These are phyloP conservation scores for Hirtodrosophila confusa DNA, from an alignment of 2,888 invertebrate species.

Conservation along the genomic window DNA sequence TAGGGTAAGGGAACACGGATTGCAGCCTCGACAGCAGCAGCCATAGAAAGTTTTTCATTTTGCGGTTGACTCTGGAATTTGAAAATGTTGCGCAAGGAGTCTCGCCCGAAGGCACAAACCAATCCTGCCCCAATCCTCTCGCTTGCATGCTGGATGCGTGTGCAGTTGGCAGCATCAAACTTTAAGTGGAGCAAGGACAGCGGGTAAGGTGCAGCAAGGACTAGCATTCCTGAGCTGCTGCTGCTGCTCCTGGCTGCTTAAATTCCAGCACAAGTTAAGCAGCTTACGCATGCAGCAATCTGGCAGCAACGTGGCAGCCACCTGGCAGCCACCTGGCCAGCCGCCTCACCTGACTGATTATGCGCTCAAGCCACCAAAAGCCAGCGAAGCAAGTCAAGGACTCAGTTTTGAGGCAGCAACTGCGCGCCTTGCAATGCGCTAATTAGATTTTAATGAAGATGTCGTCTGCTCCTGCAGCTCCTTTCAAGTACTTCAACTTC, in stretches of 20 bases:
- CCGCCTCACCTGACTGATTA: conserved; percentile 41
- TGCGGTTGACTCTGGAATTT: conserved; percentile 77
- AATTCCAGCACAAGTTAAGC: conserved; percentile 73
- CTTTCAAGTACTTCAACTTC: background rate
- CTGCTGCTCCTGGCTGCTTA: conserved; percentile 35
- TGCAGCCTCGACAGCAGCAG: conserved; percentile 31
- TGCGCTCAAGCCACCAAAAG: conserved; percentile 33
- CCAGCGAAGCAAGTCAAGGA: conserved; percentile 31
- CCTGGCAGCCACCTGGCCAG: conserved; percentile 22
- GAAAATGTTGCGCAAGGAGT: conserved; percentile 75
- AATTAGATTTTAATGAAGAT: conserved; percentile 83
- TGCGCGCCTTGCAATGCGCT: conserved; percentile 69
- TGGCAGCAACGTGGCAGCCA: conserved; percentile 14
- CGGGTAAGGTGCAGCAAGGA: conserved; percentile 36
- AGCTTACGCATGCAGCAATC: conserved; percentile 64
- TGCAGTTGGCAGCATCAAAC: conserved; percentile 61
- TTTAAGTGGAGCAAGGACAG: conserved; percentile 81
- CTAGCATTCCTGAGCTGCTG: conserved; percentile 57
- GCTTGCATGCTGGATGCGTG: conserved; percentile 45
- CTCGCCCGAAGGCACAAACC: conserved; percentile 43
- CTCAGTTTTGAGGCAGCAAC: conserved; percentile 26
- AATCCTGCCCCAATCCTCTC: conserved; percentile 13
- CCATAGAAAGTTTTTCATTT: conserved; percentile 78
- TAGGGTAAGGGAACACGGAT: too few species aligned
- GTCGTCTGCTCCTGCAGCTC: conserved; percentile 56